These are phyloP conservation scores for Tamandua tetradactyla DNA, from an alignment of 2,797 vertebrate genomes.

Conservation along the genomic window DNA sequence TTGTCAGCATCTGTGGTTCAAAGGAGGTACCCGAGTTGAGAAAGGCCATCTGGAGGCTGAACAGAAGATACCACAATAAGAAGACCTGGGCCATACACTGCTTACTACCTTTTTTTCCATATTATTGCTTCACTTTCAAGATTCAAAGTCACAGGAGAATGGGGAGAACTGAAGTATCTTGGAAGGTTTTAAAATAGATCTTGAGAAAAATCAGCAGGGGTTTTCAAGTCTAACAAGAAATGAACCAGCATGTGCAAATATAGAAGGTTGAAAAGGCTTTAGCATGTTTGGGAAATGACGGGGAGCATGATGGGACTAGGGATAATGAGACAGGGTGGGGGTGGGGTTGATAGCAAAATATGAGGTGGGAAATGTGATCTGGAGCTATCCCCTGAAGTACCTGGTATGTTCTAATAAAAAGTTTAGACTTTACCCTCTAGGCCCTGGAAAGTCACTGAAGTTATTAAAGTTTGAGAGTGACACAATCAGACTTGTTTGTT, in stretches of 20 bases:
- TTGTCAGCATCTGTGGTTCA: slow-evolving; percentile 6
- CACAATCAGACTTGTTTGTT: neutral
- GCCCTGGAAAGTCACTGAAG: neutral
- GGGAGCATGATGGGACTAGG: neutral
- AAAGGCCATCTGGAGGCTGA: neutral
- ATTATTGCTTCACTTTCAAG: neutral
- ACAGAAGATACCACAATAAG: neutral
- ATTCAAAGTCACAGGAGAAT: neutral
- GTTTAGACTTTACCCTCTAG: neutral
- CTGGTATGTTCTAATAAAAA: neutral
- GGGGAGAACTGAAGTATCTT: neutral
- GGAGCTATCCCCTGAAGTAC: neutral
- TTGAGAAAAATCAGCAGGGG: neutral
- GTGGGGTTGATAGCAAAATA: neutral
- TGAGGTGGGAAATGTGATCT: neutral
- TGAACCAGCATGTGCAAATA: neutral
- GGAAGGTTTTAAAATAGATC: neutral
- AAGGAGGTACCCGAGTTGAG: neutral
- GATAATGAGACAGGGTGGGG: neutral
- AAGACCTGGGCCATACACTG: neutral
- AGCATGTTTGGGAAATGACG: neutral
- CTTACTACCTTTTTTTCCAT: neutral
- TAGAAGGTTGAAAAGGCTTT: neutral
- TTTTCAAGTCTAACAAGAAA: neutral
- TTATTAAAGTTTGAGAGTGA: slow-evolving; percentile 23